Evolutionary conservation across 1,140 invertebrate genomes (phyloP), one percentile per base, ranked within the genome.

Genomic region (Whitmania pigra): DNA sequence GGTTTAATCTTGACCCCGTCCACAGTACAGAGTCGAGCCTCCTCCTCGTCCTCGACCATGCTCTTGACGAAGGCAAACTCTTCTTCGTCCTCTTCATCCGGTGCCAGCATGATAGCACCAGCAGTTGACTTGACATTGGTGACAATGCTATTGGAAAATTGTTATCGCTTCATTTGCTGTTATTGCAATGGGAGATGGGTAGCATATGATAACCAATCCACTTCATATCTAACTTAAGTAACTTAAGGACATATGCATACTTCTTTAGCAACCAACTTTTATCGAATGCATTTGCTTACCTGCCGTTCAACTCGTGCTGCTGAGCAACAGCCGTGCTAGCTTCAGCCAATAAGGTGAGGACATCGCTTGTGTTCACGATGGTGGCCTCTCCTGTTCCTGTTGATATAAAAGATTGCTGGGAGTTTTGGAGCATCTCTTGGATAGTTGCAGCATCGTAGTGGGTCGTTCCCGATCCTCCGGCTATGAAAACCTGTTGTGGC

Each of bases 1-100:
- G 57, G 57, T 7, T 25, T 63, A 18, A 22, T 15, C 22, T 31
- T 31, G 0, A 20, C 29, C 22, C 29, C 29, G 1, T 22, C 57
- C 22, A 25, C 57, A 11, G 57, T 63, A 13, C 22, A 22, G 22
- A 63, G 57, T 22, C 57, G 57, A 63, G 22, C 29, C 29, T 63
- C 57, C 9, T 22, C 29, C 29, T 63, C 57, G 29, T 63, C 57
- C 11, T 63, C 57, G 22, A 31, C 22, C 22, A 25, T 49, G n/a
- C 18, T 22, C n/a, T 25, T 53, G 17, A 70, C n/a, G 53, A 49
- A 70, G 31, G 69, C 69, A 70, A 70, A 70, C 69, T 70, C 69
- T 11, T 49, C 69, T 13, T 70, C 69, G 25, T 70, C 69, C 53
- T 70, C 69, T 13, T 70, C 69, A 7, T 53, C 69, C 13, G 69